Base-by-base conservation (phyloP, 1,140 invertebrate species). In the Bombus ignitus region DNA sequence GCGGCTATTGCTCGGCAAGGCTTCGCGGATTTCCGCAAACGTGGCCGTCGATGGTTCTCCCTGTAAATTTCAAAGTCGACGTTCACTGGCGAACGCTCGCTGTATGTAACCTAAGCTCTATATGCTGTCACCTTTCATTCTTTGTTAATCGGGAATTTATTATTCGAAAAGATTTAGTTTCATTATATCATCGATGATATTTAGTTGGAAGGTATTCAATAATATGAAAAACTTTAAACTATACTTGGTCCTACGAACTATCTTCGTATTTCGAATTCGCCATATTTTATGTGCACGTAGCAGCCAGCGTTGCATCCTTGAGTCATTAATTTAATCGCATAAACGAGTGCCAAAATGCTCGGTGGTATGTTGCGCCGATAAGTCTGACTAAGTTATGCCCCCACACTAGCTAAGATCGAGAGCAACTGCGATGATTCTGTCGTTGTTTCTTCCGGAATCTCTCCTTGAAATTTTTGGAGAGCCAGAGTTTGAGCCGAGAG, bases 21-120 rank as follows among this genome's bases (percentile, higher is more conserved):
- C 80, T 83, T 81, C 82, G 66, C 89, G 89, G 89, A 91, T 91
- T 91, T 90, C 89, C 87, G 89, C 82, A 82, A 90, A 89, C 81
- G 73, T 73, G 71, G 53, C 75, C 71, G 47, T 47, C 73, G 44
- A 59, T 44, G 83, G 65, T 76, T 72, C 65, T 59, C 28, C 6
- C 25, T 42, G 53, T 42, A 59, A 85, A 62, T 68, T 81, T 85
- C 77, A 65, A 39, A 59, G 22, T 44, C 78, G 74, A 79, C 6
- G 13, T 42, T 22, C 13, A 53, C 47, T 8, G 18, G 47, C 18
- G 47, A 53, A 53, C 4, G 47, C 47, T 53, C 47, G 18, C 47
- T 22, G 0, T 53, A 53, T 5, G 18, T 53, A 53, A 53, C 18
- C 18, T 53, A 53, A 8, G 6, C 0, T 53, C 6, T 22, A 8